Evolutionary conservation across 2,797 vertebrate genomes (phyloP), one percentile per base, ranked within the genome.

Genomic region (Pseudomugil gertrudae): DNA sequence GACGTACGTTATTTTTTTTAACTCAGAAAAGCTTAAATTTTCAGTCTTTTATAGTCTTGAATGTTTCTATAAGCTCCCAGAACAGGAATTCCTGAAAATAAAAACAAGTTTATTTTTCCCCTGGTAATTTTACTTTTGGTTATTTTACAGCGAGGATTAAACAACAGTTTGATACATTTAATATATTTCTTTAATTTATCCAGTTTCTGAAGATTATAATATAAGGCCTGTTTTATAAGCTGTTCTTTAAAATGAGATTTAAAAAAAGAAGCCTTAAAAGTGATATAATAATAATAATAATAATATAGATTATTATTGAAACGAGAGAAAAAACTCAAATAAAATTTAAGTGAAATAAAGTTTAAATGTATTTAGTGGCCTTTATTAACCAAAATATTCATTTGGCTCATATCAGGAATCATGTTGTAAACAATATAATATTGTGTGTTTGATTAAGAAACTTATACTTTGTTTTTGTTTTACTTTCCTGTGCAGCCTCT

Each of bases 401-500:
- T 50, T 11, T 50, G 14, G 23, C 45, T 10, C 2, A 23, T 3
- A 24, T 3, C 23, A 50, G 47, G 13, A 11, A 50, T 50, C 23
- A 23, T 24, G 21, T 23, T 24, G 9, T 26, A 13, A 50, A 50
- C 3, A 50, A 13, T 13, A 9, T 13, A 24, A 4, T 24, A 48
- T 23, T 48, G 9, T 11, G 23, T 4, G 17, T 58, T 43, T 27
- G 0, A 10, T 40, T 57, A 45, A 19, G 2, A 8, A 17, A 24
- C 1, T 11, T 24, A 24, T 14, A 2, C 23, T 61, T 14, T 17
- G 1, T 53, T 15, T 59, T 38, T 17, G 7, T 33, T 9, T 29
- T 40, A 23, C 14, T 23, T n/a, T 27, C 50, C 69, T 3, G 17
- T 66, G 7, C 47, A 10, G 48, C n/a, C 29, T 61, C 32, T 58